These are phyloP conservation scores for Pseudochirops cupreus DNA, from an alignment of 2,797 vertebrate species.

Conservation along the genomic window DNA sequence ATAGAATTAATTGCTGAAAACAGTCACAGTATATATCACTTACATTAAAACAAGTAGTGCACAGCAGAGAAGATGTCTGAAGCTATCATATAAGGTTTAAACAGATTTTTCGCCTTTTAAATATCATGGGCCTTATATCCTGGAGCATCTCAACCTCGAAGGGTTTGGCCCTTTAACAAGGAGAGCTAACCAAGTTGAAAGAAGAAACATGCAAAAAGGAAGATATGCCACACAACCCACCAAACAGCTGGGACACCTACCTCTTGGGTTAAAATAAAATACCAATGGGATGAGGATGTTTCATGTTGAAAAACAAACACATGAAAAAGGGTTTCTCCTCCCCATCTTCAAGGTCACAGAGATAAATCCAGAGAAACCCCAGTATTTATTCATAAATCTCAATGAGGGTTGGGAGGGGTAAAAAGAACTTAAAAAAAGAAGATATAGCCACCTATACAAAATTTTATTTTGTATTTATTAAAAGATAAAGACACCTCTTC, in stretches of 20 bases:
- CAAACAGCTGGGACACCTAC: constrained; percentile 65
- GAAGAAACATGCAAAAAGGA: constrained; percentile 77
- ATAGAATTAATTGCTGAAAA: constrained; percentile 92
- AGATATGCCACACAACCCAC: constrained; percentile 77
- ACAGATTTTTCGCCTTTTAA: constrained; percentile 86
- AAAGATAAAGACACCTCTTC: constrained; percentile 63
- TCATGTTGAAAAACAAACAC: constrained; percentile 59
- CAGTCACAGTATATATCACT: constrained; percentile 81
- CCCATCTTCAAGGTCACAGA: constrained; percentile 6
- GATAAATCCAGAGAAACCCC: neutral
- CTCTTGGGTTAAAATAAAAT: constrained; percentile 75
- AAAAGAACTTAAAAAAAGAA: neutral
- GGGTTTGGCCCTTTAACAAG: constrained; percentile 83
- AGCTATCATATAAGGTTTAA: constrained; percentile 82
- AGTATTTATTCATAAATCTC: constrained; percentile 31
- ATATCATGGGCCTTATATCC: constrained; percentile 83
- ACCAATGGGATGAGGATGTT: constrained; percentile 63
- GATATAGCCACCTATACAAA: neutral
- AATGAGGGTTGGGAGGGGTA: constrained; percentile 10
- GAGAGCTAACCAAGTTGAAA: constrained; percentile 71
- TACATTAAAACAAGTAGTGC: constrained; percentile 82
- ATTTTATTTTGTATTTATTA: constrained; percentile 44
- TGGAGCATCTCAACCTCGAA: constrained; percentile 77
- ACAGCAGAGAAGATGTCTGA: constrained; percentile 62
- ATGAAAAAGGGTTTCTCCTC: constrained; percentile 9